Evolutionary conservation across 2,888 invertebrate species (phyloP).

Genomic region (Drosophila prolongata): DNA sequence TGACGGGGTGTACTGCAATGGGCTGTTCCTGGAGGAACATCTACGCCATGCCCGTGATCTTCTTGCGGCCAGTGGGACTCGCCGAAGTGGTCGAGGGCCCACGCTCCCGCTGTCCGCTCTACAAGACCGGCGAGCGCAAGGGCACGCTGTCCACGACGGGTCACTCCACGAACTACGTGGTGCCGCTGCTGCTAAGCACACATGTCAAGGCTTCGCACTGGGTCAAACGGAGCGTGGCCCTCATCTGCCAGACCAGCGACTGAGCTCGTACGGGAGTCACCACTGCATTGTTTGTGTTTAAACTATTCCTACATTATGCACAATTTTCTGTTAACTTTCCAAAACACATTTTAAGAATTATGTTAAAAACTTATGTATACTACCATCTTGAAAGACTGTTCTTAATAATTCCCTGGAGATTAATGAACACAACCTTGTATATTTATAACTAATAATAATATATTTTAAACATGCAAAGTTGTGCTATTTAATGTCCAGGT

Average conservation of each 20-base stretch:
- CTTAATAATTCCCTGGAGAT: neutral
- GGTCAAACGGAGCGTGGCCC: slow-evolving; percentile 91
- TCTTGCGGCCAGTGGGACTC: slow-evolving; percentile 83
- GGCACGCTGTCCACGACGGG: slow-evolving; percentile 92
- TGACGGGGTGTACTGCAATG: slow-evolving; percentile 89
- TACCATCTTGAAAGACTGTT: neutral
- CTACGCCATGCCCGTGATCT: slow-evolving; percentile 91
- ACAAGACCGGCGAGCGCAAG: slow-evolving; percentile 91
- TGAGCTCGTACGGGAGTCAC: neutral
- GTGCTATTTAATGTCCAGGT: too few species aligned
- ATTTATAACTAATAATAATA: too few species aligned
- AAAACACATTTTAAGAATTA: neutral
- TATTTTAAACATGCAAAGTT: too few species aligned
- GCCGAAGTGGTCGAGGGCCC: slow-evolving; percentile 84
- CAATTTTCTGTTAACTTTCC: neutral
- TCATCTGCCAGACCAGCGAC: slow-evolving; percentile 88
- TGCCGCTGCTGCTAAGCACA: slow-evolving; percentile 89
- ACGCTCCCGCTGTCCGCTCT: slow-evolving; percentile 90
- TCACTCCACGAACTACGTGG: slow-evolving; percentile 93
- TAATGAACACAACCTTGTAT: neutral
- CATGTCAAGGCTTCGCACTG: slow-evolving; percentile 88
- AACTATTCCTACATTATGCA: neutral
- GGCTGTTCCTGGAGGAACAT: slow-evolving; percentile 93
- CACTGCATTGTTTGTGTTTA: neutral
- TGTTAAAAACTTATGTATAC: neutral